Evolutionary conservation across 2,113 vertebrate species (phyloP), one percentile per base, ranked within the genome.

Genomic region (Aspidoscelis tigris): DNA sequence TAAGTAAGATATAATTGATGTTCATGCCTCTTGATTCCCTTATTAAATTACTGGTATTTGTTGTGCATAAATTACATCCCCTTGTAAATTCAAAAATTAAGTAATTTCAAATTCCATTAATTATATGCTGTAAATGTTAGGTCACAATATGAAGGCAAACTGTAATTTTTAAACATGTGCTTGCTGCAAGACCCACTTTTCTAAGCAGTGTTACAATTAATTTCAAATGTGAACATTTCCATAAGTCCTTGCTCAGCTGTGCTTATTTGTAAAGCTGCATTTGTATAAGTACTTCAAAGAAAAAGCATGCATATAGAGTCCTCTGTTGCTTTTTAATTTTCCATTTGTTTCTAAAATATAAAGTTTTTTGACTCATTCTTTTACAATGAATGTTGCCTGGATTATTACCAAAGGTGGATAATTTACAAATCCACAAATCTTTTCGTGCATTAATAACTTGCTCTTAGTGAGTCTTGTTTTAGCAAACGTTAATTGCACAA

Each of bases 261-360:
- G 82, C 79, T 89, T 86, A 78, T 83, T 74, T 84, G 87, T 89
- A 81, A 72, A 39, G 68, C 79, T 91, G 87, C 89, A 85, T 86
- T 44, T 85, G 43, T 86, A 85, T 92, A 85, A 86, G 72, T 80
- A 50, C 89, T 93, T 89, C 79, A 41, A 12, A 88, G 82, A 81
- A 65, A 50, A 77, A 89, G 88, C 84, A 90, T 81, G 76, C 85
- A 61, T 78, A 71, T 0, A 0, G 74, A 74, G 7, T 90, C 85
- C 88, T 87, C 43, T 44, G 2, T 47, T 72, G 41, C 26, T 82
- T 73, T 64, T 72, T 65, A 7, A 72, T 2, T 33, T 73, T 14
- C 16, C 9, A 26, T 73, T 75, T 64, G 7, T 68, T 22, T 26
- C 55, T 76, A 6, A 74, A 76, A 9, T 43, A n/a, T 44, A 53